Base-by-base conservation (phyloP, 2,888 invertebrate genomes). In the Dasypogon diadema region DNA sequence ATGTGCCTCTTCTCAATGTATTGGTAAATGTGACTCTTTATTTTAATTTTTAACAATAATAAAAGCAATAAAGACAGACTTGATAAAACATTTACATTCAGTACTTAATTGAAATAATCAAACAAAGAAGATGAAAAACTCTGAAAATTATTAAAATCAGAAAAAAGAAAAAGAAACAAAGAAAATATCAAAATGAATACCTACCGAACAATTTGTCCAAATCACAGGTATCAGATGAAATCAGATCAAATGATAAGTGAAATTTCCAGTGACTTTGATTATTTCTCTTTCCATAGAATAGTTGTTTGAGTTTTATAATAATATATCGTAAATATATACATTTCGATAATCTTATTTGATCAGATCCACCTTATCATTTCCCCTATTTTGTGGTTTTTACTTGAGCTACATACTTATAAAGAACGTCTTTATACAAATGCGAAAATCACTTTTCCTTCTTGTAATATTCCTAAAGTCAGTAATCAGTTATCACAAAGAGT, bases 1-100 rank as follows among this genome's bases (percentile, higher is more conserved):
- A 80, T 81, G 80, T 80, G 81, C 81, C 81, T 81, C 80, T 80
- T 80, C 80, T 79, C 77, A 80, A 80, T 80, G 79, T 80, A 79
- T 80, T 80, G 81, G 79, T 82, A 85, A 86, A 86, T 87, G 84
- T 88, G 87, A 85, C 87, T 87, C 84, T 78, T 79, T 84, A 81
- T 85, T 83, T 86, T 86, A 75, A 42, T 56, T 74, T 78, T 87
- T 5, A 54, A 26, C 24, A 54, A 30, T 30, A 51, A 70, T 70
- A 70, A 70, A 51, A 70, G 8, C 34, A 54, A 63, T 70, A 65
- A 42, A 65, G 30, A 65, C 54, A 70, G 24, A 70, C 54, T 70
- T 70, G 48, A 70, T 46, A 54, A 70, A 54, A 54, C 48, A 54
- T 70, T 54, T 70, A 70, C 37, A 54, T 70, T 70, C 54, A 51